Evolutionary conservation across 2,797 vertebrate genomes (phyloP).

Genomic region (Borostomias antarcticus): DNA sequence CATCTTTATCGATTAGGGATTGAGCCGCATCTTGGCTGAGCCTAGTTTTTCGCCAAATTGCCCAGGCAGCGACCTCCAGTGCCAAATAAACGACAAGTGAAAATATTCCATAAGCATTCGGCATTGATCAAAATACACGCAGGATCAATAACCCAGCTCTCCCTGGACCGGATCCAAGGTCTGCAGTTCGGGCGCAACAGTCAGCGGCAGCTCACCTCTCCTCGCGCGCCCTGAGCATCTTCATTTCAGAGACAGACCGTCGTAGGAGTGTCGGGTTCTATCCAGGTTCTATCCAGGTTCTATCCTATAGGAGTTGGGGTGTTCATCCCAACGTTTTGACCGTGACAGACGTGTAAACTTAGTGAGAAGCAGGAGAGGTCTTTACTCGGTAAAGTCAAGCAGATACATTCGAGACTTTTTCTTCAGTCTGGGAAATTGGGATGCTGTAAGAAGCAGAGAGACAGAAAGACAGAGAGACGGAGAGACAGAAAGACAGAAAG

Average conservation of each 20-base stretch:
- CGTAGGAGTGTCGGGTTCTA: slow-evolving; percentile 5
- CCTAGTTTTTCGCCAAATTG: neutral
- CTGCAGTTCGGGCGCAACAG: no score
- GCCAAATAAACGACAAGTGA: neutral
- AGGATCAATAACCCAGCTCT: neutral
- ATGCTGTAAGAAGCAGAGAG: no score
- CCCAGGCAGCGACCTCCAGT: neutral
- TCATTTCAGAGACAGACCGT: neutral
- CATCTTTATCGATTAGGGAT: no score
- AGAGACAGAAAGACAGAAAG: no score
- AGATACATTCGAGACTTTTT: neutral
- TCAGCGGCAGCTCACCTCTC: neutral
- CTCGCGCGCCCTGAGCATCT: neutral
- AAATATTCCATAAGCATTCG: slow-evolving; percentile 1
- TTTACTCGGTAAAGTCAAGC: neutral
- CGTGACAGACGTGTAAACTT: neutral
- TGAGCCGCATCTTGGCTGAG: no score
- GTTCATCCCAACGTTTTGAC: neutral
- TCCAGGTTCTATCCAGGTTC: no score
- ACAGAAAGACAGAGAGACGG: no score
- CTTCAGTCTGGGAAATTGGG: no score
- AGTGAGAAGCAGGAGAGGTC: neutral
- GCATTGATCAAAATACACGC: neutral
- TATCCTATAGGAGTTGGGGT: neutral
- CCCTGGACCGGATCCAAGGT: no score